Conservation (phyloP, 2,888 invertebrate species). For the Anagyrus pseudococci region DNA sequence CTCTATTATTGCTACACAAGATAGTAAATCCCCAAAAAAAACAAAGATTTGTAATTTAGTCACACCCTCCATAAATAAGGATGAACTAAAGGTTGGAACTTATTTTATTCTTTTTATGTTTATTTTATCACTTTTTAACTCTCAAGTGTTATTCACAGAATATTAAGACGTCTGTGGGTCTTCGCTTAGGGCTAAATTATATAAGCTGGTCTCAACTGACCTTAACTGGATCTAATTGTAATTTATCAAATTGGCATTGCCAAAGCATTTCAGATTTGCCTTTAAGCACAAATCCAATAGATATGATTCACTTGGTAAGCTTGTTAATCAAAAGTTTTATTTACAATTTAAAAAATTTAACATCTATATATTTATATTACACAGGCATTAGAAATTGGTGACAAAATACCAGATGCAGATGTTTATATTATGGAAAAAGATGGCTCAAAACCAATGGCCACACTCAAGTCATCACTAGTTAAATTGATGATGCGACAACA, state of each 20-base stretch:
- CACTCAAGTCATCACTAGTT: neutral
- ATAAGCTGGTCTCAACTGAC: conserved; percentile 28
- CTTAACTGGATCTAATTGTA: conserved; percentile 22
- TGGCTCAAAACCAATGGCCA: neutral
- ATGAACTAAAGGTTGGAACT: neutral
- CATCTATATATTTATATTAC: too few relatives aligned
- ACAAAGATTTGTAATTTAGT: too few relatives aligned
- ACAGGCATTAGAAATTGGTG: conserved; percentile 16
- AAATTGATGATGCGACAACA: conserved; percentile 12
- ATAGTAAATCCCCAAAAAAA: neutral
- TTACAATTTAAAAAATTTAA: conserved; percentile 2
- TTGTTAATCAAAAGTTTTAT: neutral
- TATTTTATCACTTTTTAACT: neutral
- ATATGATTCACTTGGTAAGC: conserved; percentile 20
- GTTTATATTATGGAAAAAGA: conserved; percentile 33
- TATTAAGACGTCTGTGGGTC: conserved; percentile 14
- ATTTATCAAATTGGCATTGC: conserved; percentile 25
- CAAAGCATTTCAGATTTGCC: conserved; percentile 5
- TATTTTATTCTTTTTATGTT: neutral
- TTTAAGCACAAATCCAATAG: neutral
- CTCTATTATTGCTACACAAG: neutral
- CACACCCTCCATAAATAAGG: too few relatives aligned
- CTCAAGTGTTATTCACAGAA: too few relatives aligned
- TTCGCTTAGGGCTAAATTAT: conserved; percentile 17
- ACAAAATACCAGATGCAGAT: conserved; percentile 20